Conservation (phyloP, 2,113 vertebrate species). For the Paramisgurnus dabryanus region DNA sequence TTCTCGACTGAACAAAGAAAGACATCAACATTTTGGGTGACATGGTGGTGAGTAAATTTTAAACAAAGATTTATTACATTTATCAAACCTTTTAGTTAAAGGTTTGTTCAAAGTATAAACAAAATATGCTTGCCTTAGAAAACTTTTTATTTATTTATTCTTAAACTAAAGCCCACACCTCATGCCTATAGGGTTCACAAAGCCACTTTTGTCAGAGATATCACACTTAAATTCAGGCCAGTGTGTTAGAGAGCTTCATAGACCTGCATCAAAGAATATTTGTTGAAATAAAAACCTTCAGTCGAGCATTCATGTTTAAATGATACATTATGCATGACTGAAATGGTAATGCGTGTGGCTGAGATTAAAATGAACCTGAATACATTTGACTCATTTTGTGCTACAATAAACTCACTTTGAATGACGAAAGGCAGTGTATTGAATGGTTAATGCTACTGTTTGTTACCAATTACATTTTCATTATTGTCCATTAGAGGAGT, state of each 20-base stretch:
- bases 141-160: background rate
- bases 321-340: constrained; percentile 34
- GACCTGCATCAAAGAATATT: constrained; percentile 57
- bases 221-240: constrained; percentile 57
- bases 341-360: constrained; percentile 47
- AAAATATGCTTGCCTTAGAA: background rate
- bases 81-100: no score
- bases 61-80: no score
- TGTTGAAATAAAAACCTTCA: constrained; percentile 59
- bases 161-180: constrained; percentile 46
- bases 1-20: no score
- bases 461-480: constrained; percentile 12
- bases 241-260: constrained; percentile 45
- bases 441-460: background rate
- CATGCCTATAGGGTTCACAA: constrained; percentile 54
- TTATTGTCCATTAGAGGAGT: constrained; percentile 19
- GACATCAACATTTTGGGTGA: no score
- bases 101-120: no score
- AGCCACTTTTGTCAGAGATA: constrained; percentile 58
- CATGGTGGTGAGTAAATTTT: no score
- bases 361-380: constrained; percentile 44
- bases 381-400: constrained; percentile 36
- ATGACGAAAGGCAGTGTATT: background rate
- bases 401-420: constrained; percentile 24
- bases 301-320: constrained; percentile 29